Conservation (phyloP, 2,797 vertebrate species). For the Taenioides sp. region DNA sequence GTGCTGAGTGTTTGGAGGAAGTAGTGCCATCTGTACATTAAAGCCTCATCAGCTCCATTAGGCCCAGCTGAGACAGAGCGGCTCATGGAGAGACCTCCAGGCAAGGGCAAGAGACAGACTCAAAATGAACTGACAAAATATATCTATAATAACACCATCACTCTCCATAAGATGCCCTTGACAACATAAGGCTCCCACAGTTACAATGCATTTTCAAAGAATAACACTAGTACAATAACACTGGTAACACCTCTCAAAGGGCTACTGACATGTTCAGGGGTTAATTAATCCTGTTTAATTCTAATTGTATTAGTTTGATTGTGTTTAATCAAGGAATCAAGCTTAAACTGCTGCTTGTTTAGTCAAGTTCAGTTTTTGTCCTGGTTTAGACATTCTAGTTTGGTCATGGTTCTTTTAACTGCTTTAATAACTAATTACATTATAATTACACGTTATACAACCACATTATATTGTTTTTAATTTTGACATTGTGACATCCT, state of each 20-base stretch:
- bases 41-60: conserved; percentile 58
- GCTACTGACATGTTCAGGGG: not conserved
- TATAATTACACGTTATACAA: too few relatives aligned
- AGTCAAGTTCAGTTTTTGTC: too few relatives aligned
- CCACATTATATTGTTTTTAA: too few relatives aligned
- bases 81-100: conserved; percentile 38
- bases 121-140: conserved; percentile 41
- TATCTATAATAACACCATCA: conserved; percentile 14
- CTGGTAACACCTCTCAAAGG: not conserved
- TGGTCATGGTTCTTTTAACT: too few relatives aligned
- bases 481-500: too few relatives aligned
- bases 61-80: conserved; percentile 40
- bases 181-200: conserved; percentile 21
- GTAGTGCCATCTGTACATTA: conserved; percentile 59
- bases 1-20: conserved; percentile 32
- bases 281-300: too few relatives aligned
- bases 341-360: too few relatives aligned
- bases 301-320: too few relatives aligned
- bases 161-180: conserved; percentile 31
- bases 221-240: not conserved
- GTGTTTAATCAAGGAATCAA: too few relatives aligned
- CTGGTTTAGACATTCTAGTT: too few relatives aligned
- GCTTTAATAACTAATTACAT: too few relatives aligned
- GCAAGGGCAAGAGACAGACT: conserved; percentile 52
- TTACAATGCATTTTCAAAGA: not conserved